These are phyloP conservation scores for Pluvialis apricaria DNA, from an alignment of 2,113 vertebrate species.

Conservation along the genomic window DNA sequence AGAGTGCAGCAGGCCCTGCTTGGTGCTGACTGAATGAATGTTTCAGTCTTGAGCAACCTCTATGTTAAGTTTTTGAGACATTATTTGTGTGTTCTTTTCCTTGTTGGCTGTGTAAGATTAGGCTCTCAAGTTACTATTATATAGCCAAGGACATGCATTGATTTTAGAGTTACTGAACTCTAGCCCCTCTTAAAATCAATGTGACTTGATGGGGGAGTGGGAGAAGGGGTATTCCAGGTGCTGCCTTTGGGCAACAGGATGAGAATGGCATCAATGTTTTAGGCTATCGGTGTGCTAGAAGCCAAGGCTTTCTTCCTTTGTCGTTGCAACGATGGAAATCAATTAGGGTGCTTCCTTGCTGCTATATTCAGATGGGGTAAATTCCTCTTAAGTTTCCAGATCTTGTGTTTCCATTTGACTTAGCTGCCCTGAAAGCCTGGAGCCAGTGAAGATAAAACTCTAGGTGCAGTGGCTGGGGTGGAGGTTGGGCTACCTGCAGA, in stretches of 20 bases:
- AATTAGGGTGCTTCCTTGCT: not conserved
- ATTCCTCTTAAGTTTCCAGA: not conserved
- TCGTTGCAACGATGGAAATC: not conserved
- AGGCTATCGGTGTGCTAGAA: not conserved
- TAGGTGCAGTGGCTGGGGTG: not conserved
- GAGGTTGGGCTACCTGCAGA: not conserved
- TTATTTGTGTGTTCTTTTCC: not conserved
- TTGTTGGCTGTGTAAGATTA: not conserved
- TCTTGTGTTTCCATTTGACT: not conserved
- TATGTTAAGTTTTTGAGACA: accelerated
- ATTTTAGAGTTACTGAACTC: not conserved
- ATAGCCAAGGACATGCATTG: no score
- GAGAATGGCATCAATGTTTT: not conserved
- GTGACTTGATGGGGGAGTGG: not conserved
- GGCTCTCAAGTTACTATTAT: not conserved
- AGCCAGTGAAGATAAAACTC: not conserved
- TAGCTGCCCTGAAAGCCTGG: not conserved
- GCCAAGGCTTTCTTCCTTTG: not conserved
- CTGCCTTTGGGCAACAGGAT: not conserved
- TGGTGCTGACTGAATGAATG: not conserved
- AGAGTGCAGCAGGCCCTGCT: not conserved
- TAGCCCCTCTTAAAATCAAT: not conserved
- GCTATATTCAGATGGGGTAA: not conserved
- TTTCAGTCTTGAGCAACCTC: not conserved
- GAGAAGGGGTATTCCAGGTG: not conserved